Percentiles rank a stretch among this genome's conserved stretches.
phyloP scores from a whole-genome alignment of 2,113 vertebrate genomes.

The Quiscalus mexicanus region DNA sequence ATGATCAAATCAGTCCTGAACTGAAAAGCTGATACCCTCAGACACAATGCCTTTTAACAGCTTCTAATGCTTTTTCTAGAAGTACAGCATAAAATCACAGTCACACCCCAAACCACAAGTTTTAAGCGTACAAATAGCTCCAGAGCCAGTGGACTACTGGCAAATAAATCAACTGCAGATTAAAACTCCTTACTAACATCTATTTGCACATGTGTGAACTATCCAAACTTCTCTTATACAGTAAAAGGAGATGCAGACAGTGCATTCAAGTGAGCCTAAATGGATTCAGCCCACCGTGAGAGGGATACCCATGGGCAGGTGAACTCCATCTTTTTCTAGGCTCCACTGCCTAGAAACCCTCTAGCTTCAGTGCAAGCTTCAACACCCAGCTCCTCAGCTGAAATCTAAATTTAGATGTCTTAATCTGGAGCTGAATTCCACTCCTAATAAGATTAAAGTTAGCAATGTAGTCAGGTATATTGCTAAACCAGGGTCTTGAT shows the following conservation, averaged over 20 bases:
- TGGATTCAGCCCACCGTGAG: background rate
- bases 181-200: background rate
- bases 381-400: background rate
- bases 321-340: background rate
- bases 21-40: background rate
- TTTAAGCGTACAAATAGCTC: background rate
- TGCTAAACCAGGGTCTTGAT: background rate
- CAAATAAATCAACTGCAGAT: background rate
- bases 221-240: background rate
- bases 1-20: background rate
- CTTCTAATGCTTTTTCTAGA: background rate
- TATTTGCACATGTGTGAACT: background rate
- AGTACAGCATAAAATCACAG: background rate
- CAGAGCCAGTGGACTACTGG: background rate
- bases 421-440: background rate
- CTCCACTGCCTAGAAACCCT: background rate
- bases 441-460: constrained; percentile 1
- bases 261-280: background rate
- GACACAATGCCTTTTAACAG: background rate
- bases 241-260: background rate
- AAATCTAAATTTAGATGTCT: constrained; percentile 37
- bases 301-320: background rate
- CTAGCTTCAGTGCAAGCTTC: background rate
- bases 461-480: background rate
- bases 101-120: background rate